These are phyloP conservation scores for Amiota mariae DNA, from an alignment of 2,888 invertebrate genomes.

Conservation along the genomic window DNA sequence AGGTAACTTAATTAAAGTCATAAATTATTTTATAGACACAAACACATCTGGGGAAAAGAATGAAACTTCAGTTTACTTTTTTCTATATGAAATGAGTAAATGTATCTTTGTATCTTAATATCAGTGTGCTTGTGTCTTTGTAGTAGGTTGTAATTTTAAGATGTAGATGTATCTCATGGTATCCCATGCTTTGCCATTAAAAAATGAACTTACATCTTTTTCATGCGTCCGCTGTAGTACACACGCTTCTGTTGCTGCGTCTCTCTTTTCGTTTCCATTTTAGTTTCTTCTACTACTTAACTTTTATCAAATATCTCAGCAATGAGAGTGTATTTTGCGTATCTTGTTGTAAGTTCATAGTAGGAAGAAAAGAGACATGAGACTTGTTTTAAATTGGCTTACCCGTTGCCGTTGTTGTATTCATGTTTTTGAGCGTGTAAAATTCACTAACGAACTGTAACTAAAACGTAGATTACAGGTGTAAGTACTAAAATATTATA, in stretches of 20 bases:
- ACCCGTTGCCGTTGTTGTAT: not conserved
- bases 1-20: constrained; percentile 23
- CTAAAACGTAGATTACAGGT: constrained; percentile 12
- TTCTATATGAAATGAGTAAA: too few relatives aligned
- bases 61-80: not conserved
- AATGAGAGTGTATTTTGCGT: not conserved
- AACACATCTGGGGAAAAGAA: not conserved
- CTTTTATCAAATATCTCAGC: constrained; percentile 7
- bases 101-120: too few relatives aligned
- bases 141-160: too few relatives aligned
- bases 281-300: not conserved
- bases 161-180: too few relatives aligned
- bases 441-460: constrained; percentile 11
- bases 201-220: too few relatives aligned
- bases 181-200: too few relatives aligned
- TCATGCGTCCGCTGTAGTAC: too few relatives aligned
- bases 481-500: not conserved
- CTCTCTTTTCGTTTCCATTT: not conserved
- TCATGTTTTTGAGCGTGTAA: constrained; percentile 1
- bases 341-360: too few relatives aligned
- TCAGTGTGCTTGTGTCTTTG: too few relatives aligned
- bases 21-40: constrained; percentile 11
- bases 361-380: not conserved
- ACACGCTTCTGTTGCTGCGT: too few relatives aligned
- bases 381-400: not conserved